Evolutionary conservation across 2,113 vertebrate genomes (phyloP), one percentile per base, ranked within the genome.

Genomic region (Ptyas mucosa): DNA sequence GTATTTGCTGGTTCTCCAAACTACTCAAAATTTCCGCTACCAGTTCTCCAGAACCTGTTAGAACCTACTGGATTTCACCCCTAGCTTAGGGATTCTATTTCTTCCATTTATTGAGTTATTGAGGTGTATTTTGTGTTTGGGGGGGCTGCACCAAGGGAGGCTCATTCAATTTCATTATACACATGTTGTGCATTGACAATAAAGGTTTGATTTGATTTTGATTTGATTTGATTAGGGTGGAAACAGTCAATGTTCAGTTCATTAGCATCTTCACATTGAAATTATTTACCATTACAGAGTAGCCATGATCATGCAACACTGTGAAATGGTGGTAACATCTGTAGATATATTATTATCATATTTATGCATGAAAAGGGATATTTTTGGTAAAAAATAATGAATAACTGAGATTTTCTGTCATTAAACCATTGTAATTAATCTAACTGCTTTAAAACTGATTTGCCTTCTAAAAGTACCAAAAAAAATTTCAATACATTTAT

Each of bases 361-460:
- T 61, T 61, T 90, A 57, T 93, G 61, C 49, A 92, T 34, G 21
- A 64, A 94, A 90, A 86, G 64, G 69, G 58, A 49, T 81, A 52
- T 12, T 20, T 14, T 54, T 10, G 34, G 21, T 14, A 7, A 57
- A 57, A 15, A 4, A 15, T 29, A 54, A n/a, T 39, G 43, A 1
- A 43, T 39, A 93, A 39, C 57, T 49, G 46, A 89, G 52, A 20
- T 88, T 61, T 20, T 11, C 3, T 64, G 5, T 3, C 21, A 55
- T 75, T 8, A 91, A 87, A 93, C 1, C 0, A 46, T 88, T 89
- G 49, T 51, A 12, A 91, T 23, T 91, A 93, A 85, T 6, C 0
- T 0, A 51, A 3, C 7, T 69, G 91, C 89, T n/a, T 46, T 53
- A 88, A 89, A 54, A 87, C 24, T 87, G 8, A 61, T 53, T 85